Evolutionary conservation across 2,888 invertebrate genomes (phyloP).

Genomic region (Prosopocoilus inquinatus): DNA sequence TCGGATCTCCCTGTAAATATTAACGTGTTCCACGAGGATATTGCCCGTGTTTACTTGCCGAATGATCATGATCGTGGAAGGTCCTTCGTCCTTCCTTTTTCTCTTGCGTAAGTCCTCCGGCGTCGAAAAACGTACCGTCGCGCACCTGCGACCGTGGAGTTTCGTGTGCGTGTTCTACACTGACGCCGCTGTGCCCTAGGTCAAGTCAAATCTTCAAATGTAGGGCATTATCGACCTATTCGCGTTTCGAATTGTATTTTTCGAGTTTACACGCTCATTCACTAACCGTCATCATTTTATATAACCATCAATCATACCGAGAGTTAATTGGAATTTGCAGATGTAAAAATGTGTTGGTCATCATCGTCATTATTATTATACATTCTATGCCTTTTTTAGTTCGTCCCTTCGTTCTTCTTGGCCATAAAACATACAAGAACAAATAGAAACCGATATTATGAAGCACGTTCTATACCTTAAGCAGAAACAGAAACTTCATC

Average conservation of each 20-base stretch:
- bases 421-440: too few relatives aligned
- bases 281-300: too few relatives aligned
- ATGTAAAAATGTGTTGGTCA: too few relatives aligned
- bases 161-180: constrained; percentile 3
- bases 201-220: constrained; percentile 27
- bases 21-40: constrained; percentile 12
- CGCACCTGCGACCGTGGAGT: neutral
- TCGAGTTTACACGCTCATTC: neutral
- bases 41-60: constrained; percentile 1
- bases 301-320: too few relatives aligned
- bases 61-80: neutral
- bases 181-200: constrained; percentile 24
- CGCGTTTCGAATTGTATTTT: neutral
- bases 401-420: too few relatives aligned
- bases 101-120: neutral
- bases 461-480: too few relatives aligned
- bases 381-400: too few relatives aligned
- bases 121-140: neutral
- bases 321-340: too few relatives aligned
- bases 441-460: too few relatives aligned
- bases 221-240: constrained; percentile 29
- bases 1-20: constrained; percentile 15
- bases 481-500: too few relatives aligned
- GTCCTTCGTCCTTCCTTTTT: neutral
- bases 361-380: too few relatives aligned